Base-by-base conservation (phyloP, 2,797 vertebrate species). In the Acomys russatus region DNA sequence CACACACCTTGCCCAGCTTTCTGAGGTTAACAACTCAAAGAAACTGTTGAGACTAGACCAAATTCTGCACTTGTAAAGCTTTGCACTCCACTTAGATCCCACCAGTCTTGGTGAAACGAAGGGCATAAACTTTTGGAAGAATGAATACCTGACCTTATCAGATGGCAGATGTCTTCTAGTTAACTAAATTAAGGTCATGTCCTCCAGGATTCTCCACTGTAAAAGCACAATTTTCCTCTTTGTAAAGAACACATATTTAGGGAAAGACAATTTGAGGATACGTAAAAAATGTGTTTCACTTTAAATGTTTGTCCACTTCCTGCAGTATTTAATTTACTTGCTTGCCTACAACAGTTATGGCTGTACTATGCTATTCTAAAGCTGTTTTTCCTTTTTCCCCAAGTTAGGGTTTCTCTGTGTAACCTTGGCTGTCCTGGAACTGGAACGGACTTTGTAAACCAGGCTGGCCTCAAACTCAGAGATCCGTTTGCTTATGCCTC, bases 181-280 rank as follows among this genome's bases (percentile, higher is more conserved):
- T 33, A 9, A 51, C 87, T 54, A 59, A 30, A n/a, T 66, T 71
- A 77, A n/a, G 25, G n/a, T 35, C 33, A 10, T 51, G 20, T 91
- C 38, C 90, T 91, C 2, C 30, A 89, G 51, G 49, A 91, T 59
- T 95, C 66, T 79, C 77, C 44, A 88, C n/a, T 70, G 18, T 78
- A 85, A 95, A 90, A 82, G 85, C 38, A 92, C 87, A 71, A 25
- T 38, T 82, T 78, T 85, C 25, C 11, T 44, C 68, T 88, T 54
- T 86, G 49, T 74, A 77, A 92, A 59, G 33, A 91, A 64, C 7
- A 87, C 59, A 59, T 56, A 93, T 59, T 83, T 70, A 64, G 25
- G 35, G 33, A 74, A 33, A 94, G 44, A 86, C 35, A 92, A 49
- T 82, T 22, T 91, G 78, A 88, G 12, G 28, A 18, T 22, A 54